Base-by-base conservation (phyloP, 2,113 vertebrate species). In the Menidia beryllina region DNA sequence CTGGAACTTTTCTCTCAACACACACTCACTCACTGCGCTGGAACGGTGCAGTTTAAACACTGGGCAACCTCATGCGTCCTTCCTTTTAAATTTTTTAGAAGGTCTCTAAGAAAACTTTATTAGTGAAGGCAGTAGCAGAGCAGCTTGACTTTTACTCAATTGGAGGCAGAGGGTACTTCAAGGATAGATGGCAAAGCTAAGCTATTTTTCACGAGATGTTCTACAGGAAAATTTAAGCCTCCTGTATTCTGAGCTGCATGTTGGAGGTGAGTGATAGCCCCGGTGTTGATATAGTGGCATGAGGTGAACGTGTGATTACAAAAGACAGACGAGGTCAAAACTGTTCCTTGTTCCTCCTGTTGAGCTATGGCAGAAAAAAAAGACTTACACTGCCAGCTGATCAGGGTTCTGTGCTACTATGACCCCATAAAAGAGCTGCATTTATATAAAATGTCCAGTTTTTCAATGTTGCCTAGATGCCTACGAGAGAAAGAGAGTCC, bases 311-410 rank as follows among this genome's bases (percentile, higher is more conserved):
- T 67, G 39, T 56, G 77, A 83, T 75, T 72, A 74, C 54, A 64
- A 59, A 69, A 79, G 77, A 72, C 7, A 20, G 73, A 73, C 78
- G 72, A 62, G 75, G 78, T 84, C 73, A 78, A 49, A n/a, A 64
- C 14, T 2, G 8, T 52, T 77, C 39, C 17, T 24, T 26, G 60
- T 67, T 17, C 64, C 56, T 74, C 26, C 68, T 47, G 69, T 51
- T 27, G 48, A 73, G 23, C 34, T 14, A 30, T 19, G 39, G 20
- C 25, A 47, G 68, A 81, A 63, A 69, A n/a, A 19, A 80, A 74
- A 72, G 39, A 34, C 53, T 59, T 36, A 34, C 45, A 55, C 15
- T 15, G 26, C 34, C 52, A 60, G 52, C 60, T 50, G 62, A 50
- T 57, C 77, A 75, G 41, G 39, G 72, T 21, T 38, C 8, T 13